Conservation (phyloP, 1,140 invertebrate genomes). For the Xylocopa sonorina region DNA sequence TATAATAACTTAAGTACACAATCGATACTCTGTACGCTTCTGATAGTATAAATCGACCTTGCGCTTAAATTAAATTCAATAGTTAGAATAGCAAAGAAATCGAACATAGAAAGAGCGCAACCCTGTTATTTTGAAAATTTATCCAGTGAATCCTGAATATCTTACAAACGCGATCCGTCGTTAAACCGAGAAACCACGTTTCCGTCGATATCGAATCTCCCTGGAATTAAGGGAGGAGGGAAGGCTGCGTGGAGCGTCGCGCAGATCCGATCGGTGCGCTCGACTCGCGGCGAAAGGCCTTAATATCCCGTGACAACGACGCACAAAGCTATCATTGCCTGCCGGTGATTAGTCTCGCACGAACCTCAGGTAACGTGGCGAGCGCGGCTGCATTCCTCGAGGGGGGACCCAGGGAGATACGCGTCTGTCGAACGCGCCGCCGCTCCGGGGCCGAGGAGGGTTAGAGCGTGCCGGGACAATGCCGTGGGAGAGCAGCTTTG, state of each 20-base stretch:
- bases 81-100: not conserved
- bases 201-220: conserved; percentile 7
- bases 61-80: no score
- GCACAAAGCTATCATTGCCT: conserved; percentile 10
- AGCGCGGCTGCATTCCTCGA: conserved; percentile 18
- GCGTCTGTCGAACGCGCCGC: no score
- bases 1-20: no score
- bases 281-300: conserved; percentile 1
- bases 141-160: no score
- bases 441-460: conserved; percentile 32
- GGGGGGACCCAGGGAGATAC: no score
- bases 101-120: no score
- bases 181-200: not conserved
- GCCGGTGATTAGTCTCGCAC: conserved; percentile 37
- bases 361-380: not conserved
- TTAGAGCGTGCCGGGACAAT: conserved; percentile 66
- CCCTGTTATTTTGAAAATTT: no score
- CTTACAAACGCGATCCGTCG: not conserved
- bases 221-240: not conserved
- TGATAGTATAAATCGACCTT: no score
- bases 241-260: no score
- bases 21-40: no score
- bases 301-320: conserved; percentile 7
- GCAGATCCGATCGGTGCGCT: not conserved
- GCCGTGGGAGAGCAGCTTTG: conserved; percentile 52